Base-by-base conservation (phyloP, 2,113 vertebrate species). In the Mesitornis unicolor region DNA sequence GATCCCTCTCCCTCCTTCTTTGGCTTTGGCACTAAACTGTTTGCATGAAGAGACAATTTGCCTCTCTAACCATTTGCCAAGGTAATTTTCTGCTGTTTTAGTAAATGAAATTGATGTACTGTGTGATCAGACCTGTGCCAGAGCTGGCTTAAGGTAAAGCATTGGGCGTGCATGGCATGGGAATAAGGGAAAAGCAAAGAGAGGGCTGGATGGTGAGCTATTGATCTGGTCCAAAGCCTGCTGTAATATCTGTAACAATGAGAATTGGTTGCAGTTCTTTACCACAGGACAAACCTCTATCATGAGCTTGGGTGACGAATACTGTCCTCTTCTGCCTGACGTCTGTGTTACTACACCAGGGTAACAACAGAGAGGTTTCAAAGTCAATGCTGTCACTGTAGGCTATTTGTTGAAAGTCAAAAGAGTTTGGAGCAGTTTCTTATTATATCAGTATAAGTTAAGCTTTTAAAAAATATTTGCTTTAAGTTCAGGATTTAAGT, bases 291-390 rank as follows among this genome's bases (percentile, higher is more conserved):
- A 33, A 25, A n/a, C 9, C 87, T 85, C 24, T 2, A 2, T 6
- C 9, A 3, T 54, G 35, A 47, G 11, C 22, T 63, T 31, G 10
- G 35, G 7, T 25, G 31, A 51, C 33, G 15, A 42, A 12, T 7
- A 11, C 16, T 0, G 0, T 54, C 4, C 7, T 61, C 36, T 81
- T 53, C 59, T 80, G 33, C 20, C 15, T 0, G 0, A 79, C 22
- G 10, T 43, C 25, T 1, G 0, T 21, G 20, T 67, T 50, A 20
- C 29, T 53, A 36, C 12, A 43, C 0, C 6, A 31, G 13, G 6
- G 10, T 51, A 56, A 68, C 36, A 69, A 29, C 11, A 60, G 11
- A 11, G 11, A 61, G n/a, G 4, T 22, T 61, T 48, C 5, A 14
- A 38, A 47, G 26, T 16, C 10, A 15, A 0, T 47, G 22, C 4